These are phyloP conservation scores for Hippopotamus amphibius DNA, from an alignment of 2,113 vertebrate species.

Conservation along the genomic window DNA sequence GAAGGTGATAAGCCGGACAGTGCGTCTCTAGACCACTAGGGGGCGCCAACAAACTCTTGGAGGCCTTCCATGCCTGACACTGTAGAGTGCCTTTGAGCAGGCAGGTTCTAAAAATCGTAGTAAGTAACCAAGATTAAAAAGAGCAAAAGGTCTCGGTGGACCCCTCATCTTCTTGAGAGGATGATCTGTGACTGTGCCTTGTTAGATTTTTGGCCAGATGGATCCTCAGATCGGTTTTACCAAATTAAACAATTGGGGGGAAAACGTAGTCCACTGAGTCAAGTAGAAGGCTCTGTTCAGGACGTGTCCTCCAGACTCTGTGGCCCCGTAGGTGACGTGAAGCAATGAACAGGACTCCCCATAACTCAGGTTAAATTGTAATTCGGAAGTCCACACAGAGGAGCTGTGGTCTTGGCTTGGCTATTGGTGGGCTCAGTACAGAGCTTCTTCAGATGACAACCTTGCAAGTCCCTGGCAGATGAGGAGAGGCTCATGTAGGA, in stretches of 20 bases:
- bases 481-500: neutral
- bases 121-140: neutral
- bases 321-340: neutral
- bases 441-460: neutral
- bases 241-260: neutral
- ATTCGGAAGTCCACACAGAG: neutral
- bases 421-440: neutral
- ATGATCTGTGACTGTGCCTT: neutral
- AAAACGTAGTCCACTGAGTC: neutral
- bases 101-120: neutral
- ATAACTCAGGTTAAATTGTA: neutral
- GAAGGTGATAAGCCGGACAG: neutral
- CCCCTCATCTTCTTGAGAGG: neutral
- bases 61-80: neutral
- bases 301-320: neutral
- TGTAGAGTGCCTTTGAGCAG: neutral
- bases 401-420: neutral
- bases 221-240: neutral
- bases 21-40: conserved; percentile 31
- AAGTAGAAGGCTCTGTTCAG: neutral
- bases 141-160: neutral
- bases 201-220: neutral
- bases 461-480: neutral
- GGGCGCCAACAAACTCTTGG: neutral
- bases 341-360: neutral